Conservation (phyloP, 2,888 invertebrate genomes). For the Hydriomena furcata region DNA sequence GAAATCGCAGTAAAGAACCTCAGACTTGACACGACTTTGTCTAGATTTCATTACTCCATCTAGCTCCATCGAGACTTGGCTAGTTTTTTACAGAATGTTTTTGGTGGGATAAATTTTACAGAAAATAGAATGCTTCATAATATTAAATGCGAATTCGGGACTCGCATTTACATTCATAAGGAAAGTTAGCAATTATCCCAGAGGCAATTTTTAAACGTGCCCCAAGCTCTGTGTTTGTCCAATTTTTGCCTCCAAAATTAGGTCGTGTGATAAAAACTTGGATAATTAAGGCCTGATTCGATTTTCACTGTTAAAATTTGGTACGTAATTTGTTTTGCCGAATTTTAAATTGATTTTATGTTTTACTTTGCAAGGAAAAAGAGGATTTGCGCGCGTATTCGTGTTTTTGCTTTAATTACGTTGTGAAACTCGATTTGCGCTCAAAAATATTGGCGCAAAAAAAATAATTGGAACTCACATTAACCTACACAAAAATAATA, state of each 20-base stretch:
- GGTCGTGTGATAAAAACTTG: constrained; percentile 37
- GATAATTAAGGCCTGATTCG: constrained; percentile 36
- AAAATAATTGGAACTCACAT: constrained; percentile 19
- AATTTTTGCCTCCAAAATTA: constrained; percentile 33
- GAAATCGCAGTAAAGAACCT: no score
- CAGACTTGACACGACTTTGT: no score
- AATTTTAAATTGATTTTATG: constrained; percentile 26
- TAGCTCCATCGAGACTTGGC: no score
- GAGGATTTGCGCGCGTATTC: constrained; percentile 4
- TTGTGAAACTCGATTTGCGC: constrained; percentile 13
- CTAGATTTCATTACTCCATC: no score
- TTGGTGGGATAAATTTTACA: constrained; percentile 9
- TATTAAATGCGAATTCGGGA: constrained; percentile 20
- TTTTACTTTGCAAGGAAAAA: constrained; percentile 20
- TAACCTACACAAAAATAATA: constrained; percentile 13
- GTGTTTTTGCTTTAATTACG: constrained; percentile 23
- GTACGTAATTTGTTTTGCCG: constrained; percentile 25
- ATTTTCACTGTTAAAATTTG: constrained; percentile 30
- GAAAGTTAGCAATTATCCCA: constrained; percentile 34
- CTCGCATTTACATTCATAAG: constrained; percentile 34
- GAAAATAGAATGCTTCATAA: constrained; percentile 13
- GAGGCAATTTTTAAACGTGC: constrained; percentile 34
- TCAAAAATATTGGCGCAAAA: constrained; percentile 16
- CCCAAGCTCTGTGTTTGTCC: constrained; percentile 29
- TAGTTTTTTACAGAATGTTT: no score